Conservation (phyloP, 2,888 invertebrate species). For the Rhagium mordax region DNA sequence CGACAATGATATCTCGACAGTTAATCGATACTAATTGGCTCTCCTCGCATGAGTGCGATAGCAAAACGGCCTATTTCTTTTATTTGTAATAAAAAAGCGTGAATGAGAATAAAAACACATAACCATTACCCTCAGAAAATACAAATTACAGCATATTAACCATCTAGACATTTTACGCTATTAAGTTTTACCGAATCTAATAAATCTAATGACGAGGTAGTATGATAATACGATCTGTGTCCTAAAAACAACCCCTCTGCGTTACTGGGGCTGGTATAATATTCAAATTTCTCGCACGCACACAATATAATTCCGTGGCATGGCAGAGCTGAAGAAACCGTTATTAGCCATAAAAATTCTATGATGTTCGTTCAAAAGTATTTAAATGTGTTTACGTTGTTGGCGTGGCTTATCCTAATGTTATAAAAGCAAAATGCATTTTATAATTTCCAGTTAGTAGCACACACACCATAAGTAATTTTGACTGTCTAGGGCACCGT, state of each 20-base stretch:
- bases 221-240: constrained; percentile 21
- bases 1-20: not conserved
- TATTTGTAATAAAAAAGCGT: not conserved
- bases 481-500: too few species aligned
- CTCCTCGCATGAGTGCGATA: not conserved
- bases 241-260: constrained; percentile 14
- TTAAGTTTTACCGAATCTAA: constrained; percentile 17
- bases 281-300: constrained; percentile 31
- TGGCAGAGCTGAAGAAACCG: not conserved
- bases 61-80: not conserved
- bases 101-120: not conserved
- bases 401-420: not conserved
- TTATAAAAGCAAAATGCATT: not conserved
- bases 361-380: not conserved
- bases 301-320: constrained; percentile 14
- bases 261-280: constrained; percentile 10
- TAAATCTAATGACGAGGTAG: constrained; percentile 26
- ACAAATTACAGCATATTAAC: constrained; percentile 20
- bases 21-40: not conserved
- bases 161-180: constrained; percentile 8
- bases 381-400: constrained; percentile 9
- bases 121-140: constrained; percentile 1
- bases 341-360: constrained; percentile 20
- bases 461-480: too few species aligned
- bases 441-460: not conserved